These are phyloP conservation scores for Cylloceria caligata DNA, from an alignment of 2,888 invertebrate species.

Conservation along the genomic window DNA sequence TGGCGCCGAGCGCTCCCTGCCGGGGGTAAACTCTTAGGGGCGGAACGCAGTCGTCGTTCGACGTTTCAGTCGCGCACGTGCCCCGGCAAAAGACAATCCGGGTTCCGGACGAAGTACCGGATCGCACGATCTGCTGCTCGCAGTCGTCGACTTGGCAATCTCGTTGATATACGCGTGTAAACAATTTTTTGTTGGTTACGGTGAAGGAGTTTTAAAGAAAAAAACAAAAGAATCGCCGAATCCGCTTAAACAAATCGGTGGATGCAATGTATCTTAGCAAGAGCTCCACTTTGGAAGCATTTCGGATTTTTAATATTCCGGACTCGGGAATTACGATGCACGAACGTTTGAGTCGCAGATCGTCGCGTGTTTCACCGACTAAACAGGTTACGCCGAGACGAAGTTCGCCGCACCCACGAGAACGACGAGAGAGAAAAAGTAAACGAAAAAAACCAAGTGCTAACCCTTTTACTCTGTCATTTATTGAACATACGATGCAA, in stretches of 20 bases:
- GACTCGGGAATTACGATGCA: slow-evolving; percentile 6
- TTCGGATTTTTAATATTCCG: slow-evolving; percentile 1
- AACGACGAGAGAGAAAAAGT: slow-evolving; percentile 12
- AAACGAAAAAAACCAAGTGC: background rate
- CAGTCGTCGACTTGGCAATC: background rate
- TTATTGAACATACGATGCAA: background rate
- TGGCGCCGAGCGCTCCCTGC: background rate
- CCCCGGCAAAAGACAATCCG: background rate
- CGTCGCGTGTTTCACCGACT: slow-evolving; percentile 24
- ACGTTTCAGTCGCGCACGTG: slow-evolving; percentile 23
- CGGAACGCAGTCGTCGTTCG: slow-evolving; percentile 5
- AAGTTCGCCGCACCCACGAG: slow-evolving; percentile 12
- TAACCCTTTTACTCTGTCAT: background rate
- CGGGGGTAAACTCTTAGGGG: background rate
- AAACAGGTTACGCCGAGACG: background rate
- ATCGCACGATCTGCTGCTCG: background rate
- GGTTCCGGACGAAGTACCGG: background rate
- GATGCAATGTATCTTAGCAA: slow-evolving; percentile 7
- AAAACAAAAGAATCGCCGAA: background rate
- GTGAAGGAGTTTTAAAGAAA: background rate
- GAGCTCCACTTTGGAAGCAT: background rate
- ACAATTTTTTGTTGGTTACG: background rate
- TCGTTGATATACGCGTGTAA: background rate
- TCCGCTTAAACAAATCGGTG: background rate
- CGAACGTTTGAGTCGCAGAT: slow-evolving; percentile 1